Percentiles rank a stretch among this genome's conserved stretches.
Conservation (phyloP, 2,888 invertebrate genomes). For the Hedya salicella region DNA sequence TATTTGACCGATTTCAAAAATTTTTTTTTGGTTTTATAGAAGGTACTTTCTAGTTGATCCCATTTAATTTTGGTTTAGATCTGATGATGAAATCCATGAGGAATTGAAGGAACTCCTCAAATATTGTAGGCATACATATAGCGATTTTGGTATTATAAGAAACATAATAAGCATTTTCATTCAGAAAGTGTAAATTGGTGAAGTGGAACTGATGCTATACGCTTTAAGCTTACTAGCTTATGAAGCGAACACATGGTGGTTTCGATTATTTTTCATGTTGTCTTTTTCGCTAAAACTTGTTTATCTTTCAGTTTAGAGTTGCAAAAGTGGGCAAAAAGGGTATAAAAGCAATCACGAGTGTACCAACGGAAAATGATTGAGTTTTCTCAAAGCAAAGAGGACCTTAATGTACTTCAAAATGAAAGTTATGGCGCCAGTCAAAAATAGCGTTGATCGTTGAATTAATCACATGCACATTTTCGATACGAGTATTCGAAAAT, state of each 20-base stretch:
- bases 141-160: too few relatives aligned
- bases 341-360: slow-evolving; percentile 19
- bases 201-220: too few relatives aligned
- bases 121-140: too few relatives aligned
- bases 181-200: too few relatives aligned
- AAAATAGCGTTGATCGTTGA: background rate
- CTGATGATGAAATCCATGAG: too few relatives aligned
- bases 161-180: too few relatives aligned
- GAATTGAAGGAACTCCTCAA: too few relatives aligned
- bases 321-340: background rate
- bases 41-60: too few relatives aligned
- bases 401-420: background rate
- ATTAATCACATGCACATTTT: background rate
- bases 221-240: background rate
- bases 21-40: too few relatives aligned
- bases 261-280: background rate
- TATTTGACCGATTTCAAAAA: too few relatives aligned
- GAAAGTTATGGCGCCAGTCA: background rate
- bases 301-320: slow-evolving; percentile 2
- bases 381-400: slow-evolving; percentile 1
- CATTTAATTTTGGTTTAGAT: too few relatives aligned
- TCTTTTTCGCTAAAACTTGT: background rate
- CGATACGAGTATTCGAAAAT: too few relatives aligned
- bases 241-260: background rate
- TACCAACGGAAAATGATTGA: background rate